These are phyloP conservation scores for Chirona hameri DNA, from an alignment of 2,888 invertebrate species.

Conservation along the genomic window DNA sequence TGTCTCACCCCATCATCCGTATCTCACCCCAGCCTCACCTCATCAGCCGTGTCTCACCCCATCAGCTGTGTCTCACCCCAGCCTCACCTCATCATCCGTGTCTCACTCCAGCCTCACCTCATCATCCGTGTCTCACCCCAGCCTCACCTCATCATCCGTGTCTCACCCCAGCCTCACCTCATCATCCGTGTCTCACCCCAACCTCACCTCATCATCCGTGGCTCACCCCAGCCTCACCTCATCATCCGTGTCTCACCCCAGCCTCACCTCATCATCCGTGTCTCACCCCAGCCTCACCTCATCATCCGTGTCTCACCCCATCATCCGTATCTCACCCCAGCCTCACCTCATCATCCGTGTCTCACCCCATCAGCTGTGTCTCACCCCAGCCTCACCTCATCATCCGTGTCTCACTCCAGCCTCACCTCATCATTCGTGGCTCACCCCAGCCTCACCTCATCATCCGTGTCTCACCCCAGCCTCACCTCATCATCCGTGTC, in stretches of 20 bases:
- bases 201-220: not conserved
- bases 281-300: slow-evolving; percentile 50
- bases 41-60: slow-evolving; percentile 69
- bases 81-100: not conserved
- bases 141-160: slow-evolving; percentile 35
- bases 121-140: slow-evolving; percentile 79
- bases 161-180: too few species aligned
- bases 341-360: slow-evolving; percentile 70
- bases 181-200: slow-evolving; percentile 53
- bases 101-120: slow-evolving; percentile 50
- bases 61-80: slow-evolving; percentile 53
- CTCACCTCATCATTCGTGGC: slow-evolving; percentile 75
- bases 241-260: slow-evolving; percentile 79
- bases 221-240: slow-evolving; percentile 50
- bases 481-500: slow-evolving; percentile 49
- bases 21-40: slow-evolving; percentile 50
- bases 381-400: slow-evolving; percentile 45
- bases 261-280: slow-evolving; percentile 44
- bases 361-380: slow-evolving; percentile 49
- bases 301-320: too few species aligned
- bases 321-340: not conserved
- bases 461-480: too few species aligned
- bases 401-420: not conserved
- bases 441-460: slow-evolving; percentile 56
- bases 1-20: slow-evolving; percentile 75